Evolutionary conservation across 2,888 invertebrate species (phyloP), one percentile per base, ranked within the genome.

Genomic region (Lycia hirtaria): DNA sequence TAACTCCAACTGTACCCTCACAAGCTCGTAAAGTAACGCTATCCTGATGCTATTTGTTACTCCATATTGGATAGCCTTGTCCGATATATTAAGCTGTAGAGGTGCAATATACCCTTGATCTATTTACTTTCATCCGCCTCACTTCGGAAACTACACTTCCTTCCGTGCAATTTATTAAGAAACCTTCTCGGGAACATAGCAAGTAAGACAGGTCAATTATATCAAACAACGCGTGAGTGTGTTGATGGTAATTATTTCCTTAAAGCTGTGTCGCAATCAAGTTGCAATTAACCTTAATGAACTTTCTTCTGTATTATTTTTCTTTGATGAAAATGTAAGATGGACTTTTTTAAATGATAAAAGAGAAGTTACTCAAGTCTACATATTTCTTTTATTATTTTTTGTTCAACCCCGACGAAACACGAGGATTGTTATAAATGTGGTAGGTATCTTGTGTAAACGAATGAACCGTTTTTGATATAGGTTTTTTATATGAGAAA

Each of bases 131-230:
- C 15, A 28, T 15, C 14, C 24, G 12, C 19, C 22, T 9, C 22
- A 53, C 48, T 60, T 64, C 40, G 30, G 55, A 58, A 68, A 72
- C 69, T 67, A 64, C 64, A 67, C 66, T 67, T 60, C 56, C 35
- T 62, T 62, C 20, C 28, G 44, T 33, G 62, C 70, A 71, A 71
- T 73, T 73, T 72, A 74, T 70, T 69, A 65, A 64, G 64, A 64
- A 66, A 67, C 58, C 56, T 51, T 63, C 59, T 60, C 65, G 43
- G 52, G 54, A 64, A 58, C 48, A 58, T 28, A 57, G 59, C 56
- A 48, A 48, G 47, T 54, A 53, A 59, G 69, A 70, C 68, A 69
- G 67, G 47, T 63, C 64, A 69, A 72, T 72, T 71, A 70, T 68
- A 69, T 65, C 45, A 40, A 47, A 44, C 32, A 50, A 40, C 35